Percentiles rank a stretch among this genome's conserved stretches.
Evolutionary conservation across 2,888 invertebrate genomes (phyloP).

Genomic region (Sinohyriopsis cumingii): DNA sequence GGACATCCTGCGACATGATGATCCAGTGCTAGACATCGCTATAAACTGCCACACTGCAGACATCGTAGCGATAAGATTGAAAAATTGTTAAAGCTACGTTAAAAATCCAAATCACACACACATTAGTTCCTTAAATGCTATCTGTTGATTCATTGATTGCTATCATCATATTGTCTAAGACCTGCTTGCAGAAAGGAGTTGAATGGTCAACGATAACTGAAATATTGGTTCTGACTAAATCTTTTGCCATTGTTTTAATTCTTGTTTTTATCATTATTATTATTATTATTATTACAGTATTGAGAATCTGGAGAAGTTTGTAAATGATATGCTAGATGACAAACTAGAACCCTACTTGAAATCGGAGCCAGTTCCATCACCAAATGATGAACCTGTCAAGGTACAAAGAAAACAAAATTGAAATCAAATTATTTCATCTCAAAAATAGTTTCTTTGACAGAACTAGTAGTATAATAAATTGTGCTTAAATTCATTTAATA

Average conservation of each 20-base stretch:
- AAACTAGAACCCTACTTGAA: conserved; percentile 93
- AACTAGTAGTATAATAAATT: neutral
- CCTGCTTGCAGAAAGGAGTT: neutral
- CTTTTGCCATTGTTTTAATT: conserved; percentile 3
- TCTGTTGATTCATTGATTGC: too few species aligned
- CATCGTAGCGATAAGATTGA: too few species aligned
- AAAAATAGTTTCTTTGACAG: neutral
- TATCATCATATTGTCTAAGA: too few species aligned
- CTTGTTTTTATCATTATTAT: conserved; percentile 34
- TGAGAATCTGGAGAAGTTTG: conserved; percentile 88
- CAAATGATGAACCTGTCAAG: conserved; percentile 78
- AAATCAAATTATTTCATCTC: neutral
- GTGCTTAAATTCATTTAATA: neutral
- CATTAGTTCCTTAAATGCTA: too few species aligned
- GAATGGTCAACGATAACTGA: too few species aligned
- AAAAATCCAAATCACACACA: too few species aligned
- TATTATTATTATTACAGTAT: conserved; percentile 76
- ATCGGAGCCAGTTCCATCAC: conserved; percentile 92
- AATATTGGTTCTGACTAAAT: neutral
- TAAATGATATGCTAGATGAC: conserved; percentile 85
- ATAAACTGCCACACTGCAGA: too few species aligned
- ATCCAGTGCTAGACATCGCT: too few species aligned
- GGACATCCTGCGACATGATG: too few species aligned
- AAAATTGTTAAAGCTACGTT: too few species aligned
- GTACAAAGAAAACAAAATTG: conserved; percentile 35